Base-by-base conservation (phyloP, 2,888 invertebrate species). In the Tortricodes alternella region DNA sequence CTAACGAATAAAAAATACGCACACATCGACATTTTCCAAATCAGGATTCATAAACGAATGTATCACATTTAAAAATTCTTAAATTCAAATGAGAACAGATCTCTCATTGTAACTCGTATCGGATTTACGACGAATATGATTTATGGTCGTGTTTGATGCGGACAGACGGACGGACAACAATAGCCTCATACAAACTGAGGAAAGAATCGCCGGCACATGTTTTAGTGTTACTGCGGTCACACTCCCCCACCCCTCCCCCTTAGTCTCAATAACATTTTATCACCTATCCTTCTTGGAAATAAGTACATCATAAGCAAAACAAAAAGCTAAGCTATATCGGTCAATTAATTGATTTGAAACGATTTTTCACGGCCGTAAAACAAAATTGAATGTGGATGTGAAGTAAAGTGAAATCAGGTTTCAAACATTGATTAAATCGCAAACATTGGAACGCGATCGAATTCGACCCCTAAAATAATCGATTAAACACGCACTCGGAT, bases 121-220 rank as follows among this genome's bases (percentile, higher is more conserved):
- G 86, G 85, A 89, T 88, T 89, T 89, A 89, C 81, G 86, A 84
- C 83, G 78, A 80, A 84, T 87, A 89, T 90, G 89, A 90, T 90
- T 89, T 89, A 90, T 76, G 82, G 71, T 68, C 85, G 76, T 80
- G 77, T 85, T 84, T 84, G 88, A 89, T 87, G 87, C 83, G 84
- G 85, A 85, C 81, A 84, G 87, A 87, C 87, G 78, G 74, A 74
- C 82, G 79, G 75, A 78, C 81, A 78, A 87, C 89, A 89, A 89
- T 87, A 76, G 83, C 70, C 74, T 75, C 81, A 76, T 78, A 83
- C 82, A 83, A 71, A 69, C 73, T 72, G 68, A 70, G 66, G 75
- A 76, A 77, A 78, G 78, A 74, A 79, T 71, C 76, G 73, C 60
- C 75, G 75, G 72, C 65, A 65, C 78, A 74, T 75, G 76, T 85